These are phyloP conservation scores for Idris sp. DNA, from an alignment of 1,140 invertebrate species.

Conservation along the genomic window DNA sequence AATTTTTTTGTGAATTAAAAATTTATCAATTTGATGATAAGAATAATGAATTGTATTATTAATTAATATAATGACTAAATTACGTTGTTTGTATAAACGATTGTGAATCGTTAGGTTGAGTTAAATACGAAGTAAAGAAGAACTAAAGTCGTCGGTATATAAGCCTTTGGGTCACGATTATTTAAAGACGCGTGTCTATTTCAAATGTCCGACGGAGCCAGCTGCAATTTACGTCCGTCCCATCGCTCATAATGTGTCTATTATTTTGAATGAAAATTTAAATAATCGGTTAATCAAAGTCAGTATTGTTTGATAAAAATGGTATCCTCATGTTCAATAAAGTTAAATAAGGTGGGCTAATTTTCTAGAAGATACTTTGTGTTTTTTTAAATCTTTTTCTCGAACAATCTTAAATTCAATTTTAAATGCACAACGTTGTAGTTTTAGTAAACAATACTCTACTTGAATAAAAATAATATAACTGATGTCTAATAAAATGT, in stretches of 20 bases:
- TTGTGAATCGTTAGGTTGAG: conserved; percentile 50
- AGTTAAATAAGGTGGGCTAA: neutral
- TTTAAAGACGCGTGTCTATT: conserved; percentile 77
- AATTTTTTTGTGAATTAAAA: too few relatives aligned
- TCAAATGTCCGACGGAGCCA: conserved; percentile 73
- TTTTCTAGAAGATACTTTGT: neutral
- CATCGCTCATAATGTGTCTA: conserved; percentile 62
- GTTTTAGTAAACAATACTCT: too few relatives aligned
- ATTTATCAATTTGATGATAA: neutral
- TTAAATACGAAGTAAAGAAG: conserved; percentile 58
- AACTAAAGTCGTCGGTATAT: conserved; percentile 61
- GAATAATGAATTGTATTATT: conserved; percentile 15
- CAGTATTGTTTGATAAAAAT: conserved; percentile 35
- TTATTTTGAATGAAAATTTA: conserved; percentile 59
- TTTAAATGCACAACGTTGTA: too few relatives aligned
- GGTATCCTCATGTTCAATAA: conserved; percentile 3
- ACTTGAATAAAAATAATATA: too few relatives aligned
- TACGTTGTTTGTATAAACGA: conserved; percentile 51
- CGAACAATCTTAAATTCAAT: too few relatives aligned
- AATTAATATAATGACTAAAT: conserved; percentile 18
- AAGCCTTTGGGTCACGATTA: conserved; percentile 77
- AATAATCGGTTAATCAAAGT: conserved; percentile 55
- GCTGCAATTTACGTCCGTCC: conserved; percentile 73
- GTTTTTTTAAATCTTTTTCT: too few relatives aligned
- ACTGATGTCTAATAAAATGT: too few relatives aligned